A percentile compares a stretch with the other conserved stretches of the same genome.
phyloP scores from a whole-genome alignment of 1,140 invertebrate genomes.

The Doryteuthis pealeii region DNA sequence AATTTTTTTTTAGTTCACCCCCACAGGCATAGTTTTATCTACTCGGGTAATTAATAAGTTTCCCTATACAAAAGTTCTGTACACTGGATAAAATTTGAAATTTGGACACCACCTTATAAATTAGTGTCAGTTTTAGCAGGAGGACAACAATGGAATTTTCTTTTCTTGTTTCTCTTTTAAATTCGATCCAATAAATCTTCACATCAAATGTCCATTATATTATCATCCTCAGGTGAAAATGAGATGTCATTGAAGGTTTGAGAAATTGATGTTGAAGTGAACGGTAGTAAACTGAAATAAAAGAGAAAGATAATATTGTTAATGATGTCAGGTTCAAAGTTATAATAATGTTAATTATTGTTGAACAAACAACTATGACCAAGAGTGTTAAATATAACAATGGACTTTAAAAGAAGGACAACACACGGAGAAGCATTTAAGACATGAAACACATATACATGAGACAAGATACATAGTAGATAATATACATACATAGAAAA shows the following conservation, averaged over 20 bases:
- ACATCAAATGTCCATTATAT: constrained; percentile 1
- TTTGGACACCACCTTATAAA: neutral
- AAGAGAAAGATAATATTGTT: neutral
- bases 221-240: constrained; percentile 2
- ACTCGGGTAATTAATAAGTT: neutral
- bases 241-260: neutral
- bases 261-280: neutral
- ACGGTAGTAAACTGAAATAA: neutral
- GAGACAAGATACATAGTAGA: too few relatives aligned
- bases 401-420: neutral
- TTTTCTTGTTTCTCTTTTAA: neutral
- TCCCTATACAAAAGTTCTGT: neutral
- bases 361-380: neutral
- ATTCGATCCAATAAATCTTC: neutral
- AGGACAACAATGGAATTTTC: neutral
- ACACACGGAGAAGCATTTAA: neutral
- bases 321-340: neutral
- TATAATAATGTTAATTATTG: neutral
- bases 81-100: neutral
- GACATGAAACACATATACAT: too few relatives aligned
- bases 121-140: neutral
- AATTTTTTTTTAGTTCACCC: neutral
- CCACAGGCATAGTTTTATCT: neutral
- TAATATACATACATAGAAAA: too few relatives aligned
- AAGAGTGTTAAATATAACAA: neutral